Evolutionary conservation across 2,113 vertebrate species (phyloP).

Genomic region (Thunnus maccoyii): DNA sequence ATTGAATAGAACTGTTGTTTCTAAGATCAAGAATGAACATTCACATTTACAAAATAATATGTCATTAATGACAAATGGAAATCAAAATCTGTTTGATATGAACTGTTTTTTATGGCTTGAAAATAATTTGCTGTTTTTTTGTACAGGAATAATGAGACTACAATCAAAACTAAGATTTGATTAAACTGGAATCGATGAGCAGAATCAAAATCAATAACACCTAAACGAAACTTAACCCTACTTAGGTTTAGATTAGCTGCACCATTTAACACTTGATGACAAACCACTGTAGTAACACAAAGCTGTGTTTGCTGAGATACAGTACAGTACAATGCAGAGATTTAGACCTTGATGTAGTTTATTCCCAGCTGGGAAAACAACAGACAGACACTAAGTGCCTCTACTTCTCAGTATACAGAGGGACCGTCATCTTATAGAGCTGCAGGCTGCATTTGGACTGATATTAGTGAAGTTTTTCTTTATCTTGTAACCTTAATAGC

Average conservation of each 20-base stretch:
- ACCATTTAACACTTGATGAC: neutral
- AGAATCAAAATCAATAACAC: neutral
- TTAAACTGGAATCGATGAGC: neutral
- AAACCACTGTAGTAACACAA: neutral
- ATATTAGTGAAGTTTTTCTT: slow-evolving; percentile 8
- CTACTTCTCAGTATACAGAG: neutral
- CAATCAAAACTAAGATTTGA: neutral
- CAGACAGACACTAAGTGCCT: too few relatives aligned
- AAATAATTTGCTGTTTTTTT: too few relatives aligned
- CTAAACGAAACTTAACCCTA: neutral
- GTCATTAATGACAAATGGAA: too few relatives aligned
- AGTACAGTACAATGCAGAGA: neutral
- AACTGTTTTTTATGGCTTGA: too few relatives aligned
- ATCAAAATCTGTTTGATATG: too few relatives aligned
- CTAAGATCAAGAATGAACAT: too few relatives aligned
- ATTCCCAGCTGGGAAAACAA: slow-evolving; percentile 34
- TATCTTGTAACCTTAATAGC: slow-evolving; percentile 1
- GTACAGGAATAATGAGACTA: neutral
- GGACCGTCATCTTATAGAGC: neutral
- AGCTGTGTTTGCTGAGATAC: slow-evolving; percentile 13
- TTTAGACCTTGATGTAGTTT: slow-evolving; percentile 31
- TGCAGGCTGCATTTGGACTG: neutral
- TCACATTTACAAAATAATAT: too few relatives aligned
- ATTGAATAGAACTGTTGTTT: too few relatives aligned
- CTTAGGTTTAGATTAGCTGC: neutral